Evolutionary conservation across 2,113 vertebrate species (phyloP), one percentile per base, ranked within the genome.

Genomic region (Pholis gunnellus): DNA sequence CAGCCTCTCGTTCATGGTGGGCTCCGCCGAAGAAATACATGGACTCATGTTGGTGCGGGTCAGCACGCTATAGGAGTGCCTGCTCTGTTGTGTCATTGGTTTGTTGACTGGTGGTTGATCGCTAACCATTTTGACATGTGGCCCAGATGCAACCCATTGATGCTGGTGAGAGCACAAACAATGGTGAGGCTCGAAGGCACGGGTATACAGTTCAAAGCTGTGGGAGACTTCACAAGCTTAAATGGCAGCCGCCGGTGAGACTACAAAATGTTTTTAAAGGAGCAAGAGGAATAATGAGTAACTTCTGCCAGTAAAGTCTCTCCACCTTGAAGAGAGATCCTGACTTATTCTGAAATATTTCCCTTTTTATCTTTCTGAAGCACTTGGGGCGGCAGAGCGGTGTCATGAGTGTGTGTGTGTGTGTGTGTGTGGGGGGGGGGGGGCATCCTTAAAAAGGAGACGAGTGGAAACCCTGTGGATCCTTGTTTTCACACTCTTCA

Each of bases 181-280:
- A 54, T 25, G 25, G 77, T 36, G 25, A 67, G 48, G 69, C 75
- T 83, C 34, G 18, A 72, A 81, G 69, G 68, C 70, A 78, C 29
- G 57, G 52, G 50, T 48, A n/a, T 76, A 22, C 36, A 40, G 83
- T 84, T 85, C 82, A 90, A 90, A 87, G 89, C 79, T 59, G 56
- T 1, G 13, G 67, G 70, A 78, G 46, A 72, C 83, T 88, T 87
- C 86, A 85, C 68, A 83, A 60, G 79, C 73, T 54, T 48, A 61
- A 77, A 81, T 57, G 81, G 65, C 71, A 89, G 79, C 82, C 74
- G 64, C 61, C 72, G 71, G 75, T 17, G 40, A 64, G 59, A 81
- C 69, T 65, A 76, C 79, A 72, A 83, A 72, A 84, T 82, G 50
- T 56, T 87, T 85, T 75, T 69, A 69, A 81, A 46, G 71, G 54